Evolutionary conservation across 2,113 vertebrate species (phyloP), one percentile per base, ranked within the genome.

Genomic region (Rhea americana): DNA sequence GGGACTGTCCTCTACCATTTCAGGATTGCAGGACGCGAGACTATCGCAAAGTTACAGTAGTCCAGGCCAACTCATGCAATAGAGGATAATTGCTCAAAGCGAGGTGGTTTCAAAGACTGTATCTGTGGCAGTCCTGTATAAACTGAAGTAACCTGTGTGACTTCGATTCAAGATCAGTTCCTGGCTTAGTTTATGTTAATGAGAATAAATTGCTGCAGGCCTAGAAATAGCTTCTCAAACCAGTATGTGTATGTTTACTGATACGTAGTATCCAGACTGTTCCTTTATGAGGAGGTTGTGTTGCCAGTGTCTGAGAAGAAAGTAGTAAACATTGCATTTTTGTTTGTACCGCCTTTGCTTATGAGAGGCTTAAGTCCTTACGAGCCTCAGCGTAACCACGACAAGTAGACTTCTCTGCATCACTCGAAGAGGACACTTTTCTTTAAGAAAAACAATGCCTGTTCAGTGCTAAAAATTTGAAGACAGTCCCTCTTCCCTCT

Each of bases 41-140:
- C 24, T 11, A 1, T 2, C 7, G 75, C 55, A 10, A 6, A 22
- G 51, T 3, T 39, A 35, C 51, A 2, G 47, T 7, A 5, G 6
- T 5, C 32, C 41, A 7, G 55, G 67, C 41, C 3, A 9, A 3
- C 21, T 8, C 2, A 0, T 2, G 2, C 22, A 1, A 1, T 2
- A 15, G 59, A 2, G 37, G 35, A 3, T 1, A 13, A 1, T 62
- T n/a, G 63, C 71, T 66, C 61, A 8, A 7, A 6, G 47, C 2
- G 1, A 37, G 47, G 8, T 1, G 0, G 15, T 85, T 79, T 67
- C 82, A 76, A 18, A 16, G 56, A 2, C 25, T 6, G 2, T 16
- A 50, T 3, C 65, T 43, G 26, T 5, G 30, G 78, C 59, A 48
- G 1, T 70, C 79, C 32, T 2, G 1, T 7, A 0, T 4, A 8